Evolutionary conservation across 2,888 invertebrate species (phyloP).

Genomic region (Perizoma flavofasciatum): DNA sequence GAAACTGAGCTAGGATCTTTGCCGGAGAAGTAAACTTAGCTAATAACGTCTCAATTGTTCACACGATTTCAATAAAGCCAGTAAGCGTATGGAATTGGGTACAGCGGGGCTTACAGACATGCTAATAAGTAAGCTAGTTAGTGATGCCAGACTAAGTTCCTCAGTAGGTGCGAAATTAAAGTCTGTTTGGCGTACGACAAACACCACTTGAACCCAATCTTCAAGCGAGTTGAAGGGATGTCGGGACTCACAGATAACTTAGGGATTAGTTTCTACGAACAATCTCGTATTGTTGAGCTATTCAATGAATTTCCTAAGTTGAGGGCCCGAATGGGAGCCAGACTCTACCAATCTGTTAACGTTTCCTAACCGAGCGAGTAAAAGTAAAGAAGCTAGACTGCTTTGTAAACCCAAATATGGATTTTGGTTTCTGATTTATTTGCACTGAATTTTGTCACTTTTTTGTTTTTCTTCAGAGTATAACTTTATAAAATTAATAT

Average conservation of each 20-base stretch:
- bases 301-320: constrained; percentile 47
- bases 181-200: constrained; percentile 49
- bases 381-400: constrained; percentile 17
- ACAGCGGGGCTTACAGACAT: constrained; percentile 48
- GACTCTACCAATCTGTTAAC: constrained; percentile 28
- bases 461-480: constrained; percentile 10
- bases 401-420: constrained; percentile 27
- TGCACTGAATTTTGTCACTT: constrained; percentile 17
- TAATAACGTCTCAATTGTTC: constrained; percentile 29
- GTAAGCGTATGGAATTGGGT: constrained; percentile 31
- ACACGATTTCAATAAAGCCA: constrained; percentile 28
- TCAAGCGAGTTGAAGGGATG: constrained; percentile 48
- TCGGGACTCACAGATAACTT: constrained; percentile 52
- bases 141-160: constrained; percentile 47
- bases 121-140: constrained; percentile 56
- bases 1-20: background rate
- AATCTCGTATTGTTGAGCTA: constrained; percentile 52
- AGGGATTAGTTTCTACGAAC: constrained; percentile 58
- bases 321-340: constrained; percentile 33
- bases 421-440: too few relatives aligned
- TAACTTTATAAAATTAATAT: constrained; percentile 13
- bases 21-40: constrained; percentile 17
- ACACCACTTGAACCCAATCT: constrained; percentile 54
- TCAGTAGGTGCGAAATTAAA: constrained; percentile 59
- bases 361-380: constrained; percentile 13